Percentiles rank a stretch among this genome's conserved stretches.
phyloP scores from a whole-genome alignment of 2,113 vertebrate species.

The Bettongia penicillata region DNA sequence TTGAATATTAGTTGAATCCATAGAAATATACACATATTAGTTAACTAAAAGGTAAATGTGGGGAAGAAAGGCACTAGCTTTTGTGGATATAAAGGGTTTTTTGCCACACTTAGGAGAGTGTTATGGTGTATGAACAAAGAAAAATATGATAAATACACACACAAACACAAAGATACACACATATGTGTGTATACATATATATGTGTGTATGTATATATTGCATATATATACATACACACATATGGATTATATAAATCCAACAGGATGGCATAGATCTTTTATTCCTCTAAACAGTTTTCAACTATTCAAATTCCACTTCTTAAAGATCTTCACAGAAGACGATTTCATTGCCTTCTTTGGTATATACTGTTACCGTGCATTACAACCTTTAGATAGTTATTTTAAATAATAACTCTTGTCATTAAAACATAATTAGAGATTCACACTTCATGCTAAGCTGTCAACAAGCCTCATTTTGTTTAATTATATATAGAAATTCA shows the following conservation, averaged over 20 bases:
- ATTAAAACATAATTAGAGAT: constrained; percentile 76
- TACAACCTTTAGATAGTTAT: constrained; percentile 40
- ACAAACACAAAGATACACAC: too few species aligned
- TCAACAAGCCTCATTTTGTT: constrained; percentile 69
- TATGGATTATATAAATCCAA: not conserved
- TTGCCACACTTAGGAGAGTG: constrained; percentile 1
- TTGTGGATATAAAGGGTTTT: not conserved
- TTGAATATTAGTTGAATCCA: not conserved
- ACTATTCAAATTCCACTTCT: constrained; percentile 14
- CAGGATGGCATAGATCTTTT: not conserved
- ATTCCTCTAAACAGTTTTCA: not conserved
- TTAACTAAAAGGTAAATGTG: not conserved
- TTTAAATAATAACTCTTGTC: constrained; percentile 61
- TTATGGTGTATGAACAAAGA: constrained; percentile 12
- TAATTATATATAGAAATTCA: constrained; percentile 68
- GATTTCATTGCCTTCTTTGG: constrained; percentile 7
- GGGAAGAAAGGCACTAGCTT: not conserved
- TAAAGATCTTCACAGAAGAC: constrained; percentile 44
- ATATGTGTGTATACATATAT: too few species aligned
- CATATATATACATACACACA: not conserved
- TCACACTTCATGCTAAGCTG: constrained; percentile 58
- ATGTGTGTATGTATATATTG: too few species aligned
- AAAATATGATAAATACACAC: not conserved
- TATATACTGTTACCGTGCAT: constrained; percentile 33
- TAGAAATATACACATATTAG: not conserved